Conservation (phyloP, 2,797 vertebrate genomes). For the Lepilemur ruficaudatus region DNA sequence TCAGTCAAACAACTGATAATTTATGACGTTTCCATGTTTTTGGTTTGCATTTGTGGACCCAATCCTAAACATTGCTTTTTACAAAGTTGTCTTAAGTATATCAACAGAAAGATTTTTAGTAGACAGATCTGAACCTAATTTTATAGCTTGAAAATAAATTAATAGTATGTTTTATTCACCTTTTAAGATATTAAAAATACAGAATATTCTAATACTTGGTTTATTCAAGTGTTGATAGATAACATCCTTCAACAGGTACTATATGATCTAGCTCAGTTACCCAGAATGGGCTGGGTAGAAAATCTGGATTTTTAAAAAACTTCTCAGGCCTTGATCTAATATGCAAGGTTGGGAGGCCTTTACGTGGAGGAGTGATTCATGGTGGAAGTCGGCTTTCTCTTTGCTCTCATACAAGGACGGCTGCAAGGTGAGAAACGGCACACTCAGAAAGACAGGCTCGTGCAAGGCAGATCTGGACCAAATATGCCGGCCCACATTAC, state of each 20-base stretch:
- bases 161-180: not conserved
- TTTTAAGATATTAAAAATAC: not conserved
- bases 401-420: not conserved
- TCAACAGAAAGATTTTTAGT: not conserved
- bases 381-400: not conserved
- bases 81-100: not conserved
- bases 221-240: too few relatives aligned
- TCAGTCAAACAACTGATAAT: not conserved
- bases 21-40: too few relatives aligned
- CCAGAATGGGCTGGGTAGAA: not conserved
- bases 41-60: not conserved
- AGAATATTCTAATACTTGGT: not conserved
- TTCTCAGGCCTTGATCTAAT: not conserved
- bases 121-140: not conserved
- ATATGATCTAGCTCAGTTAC: not conserved
- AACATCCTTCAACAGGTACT: not conserved
- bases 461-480: not conserved
- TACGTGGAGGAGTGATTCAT: rapidly evolving
- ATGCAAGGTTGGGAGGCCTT: not conserved
- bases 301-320: not conserved
- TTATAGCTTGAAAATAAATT: not conserved
- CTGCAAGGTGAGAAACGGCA: not conserved
- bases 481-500: rapidly evolving
- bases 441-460: not conserved
- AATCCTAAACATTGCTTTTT: not conserved